Evolutionary conservation across 2,888 invertebrate species (phyloP), one percentile per base, ranked within the genome.

Genomic region (Caenorhabditis becei): DNA sequence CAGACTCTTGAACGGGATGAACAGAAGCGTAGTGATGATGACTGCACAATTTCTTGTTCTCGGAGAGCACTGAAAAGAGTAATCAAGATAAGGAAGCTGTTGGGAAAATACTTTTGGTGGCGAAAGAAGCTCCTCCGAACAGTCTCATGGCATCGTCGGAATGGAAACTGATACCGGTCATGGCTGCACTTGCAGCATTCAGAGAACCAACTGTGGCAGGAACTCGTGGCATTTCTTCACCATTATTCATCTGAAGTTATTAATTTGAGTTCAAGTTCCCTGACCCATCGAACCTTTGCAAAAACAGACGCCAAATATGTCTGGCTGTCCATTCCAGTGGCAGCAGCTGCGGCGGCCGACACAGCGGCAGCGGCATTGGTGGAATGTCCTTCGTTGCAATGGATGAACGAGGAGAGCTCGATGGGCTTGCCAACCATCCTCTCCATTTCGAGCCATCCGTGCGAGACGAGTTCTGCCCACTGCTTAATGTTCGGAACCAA

Each of bases 341-440:
- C 84, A 49, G 85, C 83, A 65, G 88, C 82, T 37, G 82, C 79
- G 14, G 86, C 69, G 26, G 86, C 59, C 32, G 77, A 63, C 74
- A 79, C 77, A 71, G 89, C 78, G 71, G 85, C 70, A 54, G 86
- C 63, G 79, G 89, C 89, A 85, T 70, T 71, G 49, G 63, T 59
- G 7, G 58, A 32, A 16, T 72, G 67, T 1, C 49, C 77, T 41
- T 67, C 77, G 44, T 24, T 62, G 44, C 35, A 44, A 3, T 49
- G 37, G 28, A 44, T 41, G 23, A 80, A 74, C 24, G 74, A 62
- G 0, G 63, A 53, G 10, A 80, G 44, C n/a, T 80, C 80, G 10
- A 80, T 63, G 1, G 80, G 63, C 32, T 59, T 69, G 16, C 80
- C 80, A n/a, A 67, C 41, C 32, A 32, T 26, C 49, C 71, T 41